Percentiles rank a stretch among this genome's conserved stretches.
Evolutionary conservation across 2,797 vertebrate species (phyloP).

Genomic region (Dallia pectoralis): DNA sequence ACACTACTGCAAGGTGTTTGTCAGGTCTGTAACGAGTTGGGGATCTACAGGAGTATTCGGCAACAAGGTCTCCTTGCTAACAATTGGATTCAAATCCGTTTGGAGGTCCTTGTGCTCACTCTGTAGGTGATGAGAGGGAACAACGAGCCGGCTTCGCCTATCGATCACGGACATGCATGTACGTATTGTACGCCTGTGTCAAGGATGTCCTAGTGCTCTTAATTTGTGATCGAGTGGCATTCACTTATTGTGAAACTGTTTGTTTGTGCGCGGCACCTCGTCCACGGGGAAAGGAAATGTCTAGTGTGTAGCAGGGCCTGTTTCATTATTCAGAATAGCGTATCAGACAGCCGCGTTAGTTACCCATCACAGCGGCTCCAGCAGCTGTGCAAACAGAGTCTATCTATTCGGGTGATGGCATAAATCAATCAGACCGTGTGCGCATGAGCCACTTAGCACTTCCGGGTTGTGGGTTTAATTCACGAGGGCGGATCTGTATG

Average conservation of each 20-base stretch:
- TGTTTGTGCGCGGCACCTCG: slow-evolving; percentile 6
- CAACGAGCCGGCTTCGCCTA: neutral
- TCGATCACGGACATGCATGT: slow-evolving; percentile 13
- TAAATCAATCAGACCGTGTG: neutral
- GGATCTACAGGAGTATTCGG: neutral
- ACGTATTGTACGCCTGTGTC: too few species aligned
- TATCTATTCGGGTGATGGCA: neutral
- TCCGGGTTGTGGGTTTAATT: too few species aligned
- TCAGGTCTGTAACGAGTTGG: neutral
- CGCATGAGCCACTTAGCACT: too few species aligned
- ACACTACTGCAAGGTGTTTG: neutral
- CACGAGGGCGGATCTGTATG: too few species aligned
- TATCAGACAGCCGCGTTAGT: neutral
- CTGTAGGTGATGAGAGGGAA: slow-evolving; percentile 20
- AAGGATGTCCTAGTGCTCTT: neutral
- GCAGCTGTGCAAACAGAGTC: neutral
- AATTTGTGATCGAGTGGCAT: neutral
- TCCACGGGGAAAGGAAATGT: slow-evolving; percentile 1
- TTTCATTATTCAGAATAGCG: slow-evolving; percentile 1
- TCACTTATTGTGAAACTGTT: neutral
- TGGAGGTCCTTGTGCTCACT: neutral
- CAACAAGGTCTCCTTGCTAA: neutral
- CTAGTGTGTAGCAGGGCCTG: neutral
- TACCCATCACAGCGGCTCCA: neutral
- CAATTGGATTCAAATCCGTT: neutral